Evolutionary conservation across 2,113 vertebrate species (phyloP).

Genomic region (Puntigrus tetrazona): DNA sequence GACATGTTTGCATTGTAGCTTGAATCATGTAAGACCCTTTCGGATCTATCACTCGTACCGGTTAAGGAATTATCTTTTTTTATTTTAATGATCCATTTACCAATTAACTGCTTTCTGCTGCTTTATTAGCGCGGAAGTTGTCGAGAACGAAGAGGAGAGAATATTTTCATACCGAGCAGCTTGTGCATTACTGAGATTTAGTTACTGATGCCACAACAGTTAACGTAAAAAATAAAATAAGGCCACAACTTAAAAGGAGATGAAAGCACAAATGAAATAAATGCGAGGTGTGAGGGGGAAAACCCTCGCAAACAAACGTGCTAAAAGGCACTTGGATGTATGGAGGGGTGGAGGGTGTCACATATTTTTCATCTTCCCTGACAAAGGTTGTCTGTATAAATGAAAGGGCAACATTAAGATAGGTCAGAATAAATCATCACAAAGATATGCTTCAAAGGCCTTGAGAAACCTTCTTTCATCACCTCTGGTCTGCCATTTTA

Average conservation of each 20-base stretch:
- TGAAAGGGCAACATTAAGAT: constrained; percentile 35
- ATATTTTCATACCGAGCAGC: background rate
- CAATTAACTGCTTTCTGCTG: background rate
- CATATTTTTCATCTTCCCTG: constrained; percentile 24
- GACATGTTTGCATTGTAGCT: background rate
- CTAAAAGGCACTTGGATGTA: background rate
- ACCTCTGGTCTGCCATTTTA: constrained; percentile 40
- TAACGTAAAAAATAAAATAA: background rate
- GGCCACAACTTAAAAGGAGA: background rate
- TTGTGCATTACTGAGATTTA: no score
- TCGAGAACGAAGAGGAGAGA: background rate
- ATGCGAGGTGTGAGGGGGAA: no score
- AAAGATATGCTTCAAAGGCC: constrained; percentile 43
- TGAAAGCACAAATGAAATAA: background rate
- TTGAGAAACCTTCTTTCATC: constrained; percentile 39
- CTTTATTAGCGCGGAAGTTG: background rate
- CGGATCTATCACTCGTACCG: background rate
- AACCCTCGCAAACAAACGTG: background rate
- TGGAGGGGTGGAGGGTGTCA: background rate
- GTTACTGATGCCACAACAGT: background rate
- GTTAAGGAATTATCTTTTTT: background rate
- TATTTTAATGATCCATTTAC: background rate
- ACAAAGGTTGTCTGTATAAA: constrained; percentile 27
- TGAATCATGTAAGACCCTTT: background rate
- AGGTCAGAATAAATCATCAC: constrained; percentile 49